Conservation (phyloP, 2,797 vertebrate species). For the Momotus momota region DNA sequence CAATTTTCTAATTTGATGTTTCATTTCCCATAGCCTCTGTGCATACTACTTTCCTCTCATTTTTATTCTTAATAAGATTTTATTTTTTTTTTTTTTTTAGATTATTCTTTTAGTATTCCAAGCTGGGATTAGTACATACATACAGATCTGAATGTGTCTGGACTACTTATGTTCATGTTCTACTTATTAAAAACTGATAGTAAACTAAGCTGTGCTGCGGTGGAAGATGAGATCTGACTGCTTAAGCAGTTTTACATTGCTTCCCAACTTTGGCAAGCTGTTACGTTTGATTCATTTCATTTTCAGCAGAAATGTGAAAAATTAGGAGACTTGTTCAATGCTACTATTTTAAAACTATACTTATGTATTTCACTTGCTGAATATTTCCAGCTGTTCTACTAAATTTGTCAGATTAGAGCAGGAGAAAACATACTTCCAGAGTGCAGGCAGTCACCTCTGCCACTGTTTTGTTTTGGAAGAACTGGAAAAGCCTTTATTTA, state of each 20-base stretch:
- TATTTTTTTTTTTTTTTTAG: not conserved
- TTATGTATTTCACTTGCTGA: not conserved
- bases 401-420: not conserved
- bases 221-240: not conserved
- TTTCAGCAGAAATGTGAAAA: not conserved
- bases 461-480: not conserved
- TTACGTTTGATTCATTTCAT: not conserved
- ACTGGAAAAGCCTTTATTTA: not conserved
- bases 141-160: not conserved
- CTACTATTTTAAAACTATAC: not conserved
- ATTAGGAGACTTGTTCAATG: not conserved
- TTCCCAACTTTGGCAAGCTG: not conserved
- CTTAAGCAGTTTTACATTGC: not conserved
- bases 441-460: not conserved
- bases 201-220: not conserved
- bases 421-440: not conserved
- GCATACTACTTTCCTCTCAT: not conserved
- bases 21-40: not conserved
- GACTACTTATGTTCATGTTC: not conserved
- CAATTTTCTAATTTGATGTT: not conserved
- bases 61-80: not conserved
- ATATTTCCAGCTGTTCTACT: not conserved
- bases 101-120: constrained; percentile 21
- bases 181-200: not conserved
- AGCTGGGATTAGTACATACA: not conserved